Conservation (phyloP, 1,140 invertebrate species). For the Reticulitermes speratus region DNA sequence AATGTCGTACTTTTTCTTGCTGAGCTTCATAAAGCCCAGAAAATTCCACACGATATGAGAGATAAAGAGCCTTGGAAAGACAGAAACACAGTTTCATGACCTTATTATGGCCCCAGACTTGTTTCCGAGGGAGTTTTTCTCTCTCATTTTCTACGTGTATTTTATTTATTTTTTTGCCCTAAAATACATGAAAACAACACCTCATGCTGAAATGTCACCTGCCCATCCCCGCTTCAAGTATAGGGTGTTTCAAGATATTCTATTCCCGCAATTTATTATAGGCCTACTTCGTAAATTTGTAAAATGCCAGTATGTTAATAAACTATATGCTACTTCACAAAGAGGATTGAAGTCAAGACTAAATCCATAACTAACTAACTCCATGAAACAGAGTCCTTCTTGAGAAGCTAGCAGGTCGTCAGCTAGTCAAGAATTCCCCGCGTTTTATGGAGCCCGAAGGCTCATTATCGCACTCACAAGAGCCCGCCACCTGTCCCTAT, state of each 20-base stretch:
- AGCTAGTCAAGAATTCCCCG: too few species aligned
- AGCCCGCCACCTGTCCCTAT: too few species aligned
- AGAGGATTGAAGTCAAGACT: too few species aligned
- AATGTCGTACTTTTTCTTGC: background rate
- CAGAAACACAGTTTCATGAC: background rate
- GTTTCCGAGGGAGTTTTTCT: background rate
- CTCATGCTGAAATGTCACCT: background rate
- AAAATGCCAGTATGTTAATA: too few species aligned
- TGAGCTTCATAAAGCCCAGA: background rate
- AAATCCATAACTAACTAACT: too few species aligned
- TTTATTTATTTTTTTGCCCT: background rate
- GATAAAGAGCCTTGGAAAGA: background rate
- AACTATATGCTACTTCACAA: too few species aligned
- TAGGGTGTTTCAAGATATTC: background rate
- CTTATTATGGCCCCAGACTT: background rate
- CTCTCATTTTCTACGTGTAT: background rate
- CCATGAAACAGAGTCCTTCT: too few species aligned
- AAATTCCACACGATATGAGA: background rate
- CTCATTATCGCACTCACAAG: too few species aligned
- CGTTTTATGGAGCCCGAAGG: too few species aligned
- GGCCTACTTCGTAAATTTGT: too few species aligned
- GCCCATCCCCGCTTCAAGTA: background rate
- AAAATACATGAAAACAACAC: conserved; percentile 7
- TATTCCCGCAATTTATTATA: background rate
- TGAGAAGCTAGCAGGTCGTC: too few species aligned